Conservation (phyloP, 2,797 vertebrate species). For the Hydrophis major region DNA sequence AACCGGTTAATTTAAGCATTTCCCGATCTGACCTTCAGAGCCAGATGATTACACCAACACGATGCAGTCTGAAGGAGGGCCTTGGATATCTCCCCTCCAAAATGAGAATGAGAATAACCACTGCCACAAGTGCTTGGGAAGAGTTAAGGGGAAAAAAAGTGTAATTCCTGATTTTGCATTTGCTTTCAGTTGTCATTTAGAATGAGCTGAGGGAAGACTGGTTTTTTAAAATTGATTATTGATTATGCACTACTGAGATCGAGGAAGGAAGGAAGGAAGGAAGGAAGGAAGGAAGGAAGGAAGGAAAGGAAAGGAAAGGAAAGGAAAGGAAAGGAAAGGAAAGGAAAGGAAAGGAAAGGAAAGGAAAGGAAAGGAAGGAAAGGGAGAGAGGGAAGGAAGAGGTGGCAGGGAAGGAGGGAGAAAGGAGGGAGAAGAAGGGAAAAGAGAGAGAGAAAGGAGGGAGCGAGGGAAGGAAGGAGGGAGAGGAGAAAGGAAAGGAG, state of each 20-base stretch:
- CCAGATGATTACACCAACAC: rapidly evolving
- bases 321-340: conserved; percentile 7
- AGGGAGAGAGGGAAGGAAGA: too few species aligned
- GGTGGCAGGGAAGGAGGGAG: too few species aligned
- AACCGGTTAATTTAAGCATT: background rate
- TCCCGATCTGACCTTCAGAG: background rate
- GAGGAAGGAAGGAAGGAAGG: too few species aligned
- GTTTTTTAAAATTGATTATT: conserved; percentile 59
- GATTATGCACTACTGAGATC: conserved; percentile 58
- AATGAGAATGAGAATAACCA: background rate
- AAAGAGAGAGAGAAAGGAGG: background rate
- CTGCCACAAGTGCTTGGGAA: background rate
- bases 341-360: background rate
- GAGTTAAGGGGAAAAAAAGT: conserved; percentile 24
- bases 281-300: too few species aligned
- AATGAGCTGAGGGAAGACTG: conserved; percentile 50
- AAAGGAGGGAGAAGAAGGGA: too few species aligned
- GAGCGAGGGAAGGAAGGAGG: background rate
- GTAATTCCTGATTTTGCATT: conserved; percentile 43
- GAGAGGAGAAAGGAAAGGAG: too few species aligned
- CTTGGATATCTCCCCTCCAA: background rate
- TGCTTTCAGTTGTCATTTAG: conserved; percentile 49
- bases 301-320: too few species aligned
- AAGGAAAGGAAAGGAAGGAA: background rate
- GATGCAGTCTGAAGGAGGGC: background rate